Percentiles rank a stretch among this genome's conserved stretches.
These are phyloP conservation scores for Atherinosoma microstoma DNA, from an alignment of 2,797 vertebrate genomes.

Conservation along the genomic window DNA sequence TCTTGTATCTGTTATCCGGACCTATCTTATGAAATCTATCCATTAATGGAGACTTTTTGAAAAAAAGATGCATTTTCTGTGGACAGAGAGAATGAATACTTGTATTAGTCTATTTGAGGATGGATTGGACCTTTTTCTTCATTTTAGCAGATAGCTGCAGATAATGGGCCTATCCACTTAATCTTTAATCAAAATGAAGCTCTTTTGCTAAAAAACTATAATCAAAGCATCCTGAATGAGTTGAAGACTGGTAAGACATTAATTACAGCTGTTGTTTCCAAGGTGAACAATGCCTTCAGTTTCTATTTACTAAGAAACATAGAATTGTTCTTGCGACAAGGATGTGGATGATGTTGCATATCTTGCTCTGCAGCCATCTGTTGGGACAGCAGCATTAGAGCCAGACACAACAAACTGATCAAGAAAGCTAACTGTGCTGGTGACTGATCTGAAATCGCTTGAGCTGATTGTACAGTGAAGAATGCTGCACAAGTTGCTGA, in stretches of 20 bases:
- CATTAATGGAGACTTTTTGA: neutral
- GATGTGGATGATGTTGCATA: neutral
- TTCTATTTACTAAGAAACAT: too few relatives aligned
- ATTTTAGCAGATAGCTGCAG: neutral
- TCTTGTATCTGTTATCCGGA: too few relatives aligned
- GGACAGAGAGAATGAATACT: neutral
- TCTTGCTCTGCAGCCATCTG: too few relatives aligned
- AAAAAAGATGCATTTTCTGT: too few relatives aligned
- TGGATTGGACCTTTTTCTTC: neutral
- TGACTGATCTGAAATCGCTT: too few relatives aligned
- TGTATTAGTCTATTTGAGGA: neutral
- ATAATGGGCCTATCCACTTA: neutral
- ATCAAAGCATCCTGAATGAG: neutral
- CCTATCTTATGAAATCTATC: too few relatives aligned
- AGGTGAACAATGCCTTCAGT: neutral
- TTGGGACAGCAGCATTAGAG: too few relatives aligned
- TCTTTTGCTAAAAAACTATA: neutral
- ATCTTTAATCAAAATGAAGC: neutral
- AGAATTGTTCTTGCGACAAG: neutral
- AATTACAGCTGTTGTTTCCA: neutral
- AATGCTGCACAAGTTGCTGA: neutral
- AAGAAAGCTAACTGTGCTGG: too few relatives aligned
- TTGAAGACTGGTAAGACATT: neutral
- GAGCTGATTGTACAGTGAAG: too few relatives aligned
- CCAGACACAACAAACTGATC: too few relatives aligned